A percentile compares a stretch with the other conserved stretches of the same genome.
Conservation (phyloP, 1,140 invertebrate genomes). For the Drosophila mojavensis region DNA sequence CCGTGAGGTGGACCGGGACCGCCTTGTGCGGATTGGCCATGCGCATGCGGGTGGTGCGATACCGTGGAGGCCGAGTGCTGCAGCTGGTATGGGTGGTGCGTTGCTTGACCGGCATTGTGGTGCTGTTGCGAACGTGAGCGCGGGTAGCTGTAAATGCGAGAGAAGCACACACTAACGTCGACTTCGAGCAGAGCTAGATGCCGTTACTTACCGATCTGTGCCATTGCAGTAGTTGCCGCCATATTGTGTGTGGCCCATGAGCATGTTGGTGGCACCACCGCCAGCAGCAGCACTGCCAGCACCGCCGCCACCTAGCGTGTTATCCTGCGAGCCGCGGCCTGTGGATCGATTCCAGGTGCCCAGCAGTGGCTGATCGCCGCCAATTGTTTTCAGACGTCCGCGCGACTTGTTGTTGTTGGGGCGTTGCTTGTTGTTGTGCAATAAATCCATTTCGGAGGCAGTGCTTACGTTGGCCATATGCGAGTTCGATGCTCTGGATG, state of each 20-base stretch:
- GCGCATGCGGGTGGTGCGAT: slow-evolving; percentile 74
- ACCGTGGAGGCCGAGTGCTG: slow-evolving; percentile 74
- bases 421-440: slow-evolving; percentile 86
- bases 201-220: slow-evolving; percentile 76
- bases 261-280: slow-evolving; percentile 54
- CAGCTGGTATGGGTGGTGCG: slow-evolving; percentile 71
- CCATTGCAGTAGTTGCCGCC: slow-evolving; percentile 83
- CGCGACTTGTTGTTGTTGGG: slow-evolving; percentile 86
- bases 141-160: slow-evolving; percentile 52
- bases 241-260: slow-evolving; percentile 74
- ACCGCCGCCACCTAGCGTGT: slow-evolving; percentile 65
- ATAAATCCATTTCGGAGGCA: slow-evolving; percentile 90
- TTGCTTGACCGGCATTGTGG: slow-evolving; percentile 58
- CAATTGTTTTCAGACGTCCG: slow-evolving; percentile 86
- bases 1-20: slow-evolving; percentile 57
- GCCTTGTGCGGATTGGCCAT: slow-evolving; percentile 57
- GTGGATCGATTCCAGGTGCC: slow-evolving; percentile 83
- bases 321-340: slow-evolving; percentile 79
- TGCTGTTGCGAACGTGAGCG: slow-evolving; percentile 77
- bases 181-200: not conserved
- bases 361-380: slow-evolving; percentile 78
- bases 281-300: slow-evolving; percentile 16
- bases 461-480: slow-evolving; percentile 87
- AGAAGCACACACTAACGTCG: not conserved
- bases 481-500: slow-evolving; percentile 81